These are phyloP conservation scores for Brachypterus glaber DNA, from an alignment of 2,888 invertebrate species.

Conservation along the genomic window DNA sequence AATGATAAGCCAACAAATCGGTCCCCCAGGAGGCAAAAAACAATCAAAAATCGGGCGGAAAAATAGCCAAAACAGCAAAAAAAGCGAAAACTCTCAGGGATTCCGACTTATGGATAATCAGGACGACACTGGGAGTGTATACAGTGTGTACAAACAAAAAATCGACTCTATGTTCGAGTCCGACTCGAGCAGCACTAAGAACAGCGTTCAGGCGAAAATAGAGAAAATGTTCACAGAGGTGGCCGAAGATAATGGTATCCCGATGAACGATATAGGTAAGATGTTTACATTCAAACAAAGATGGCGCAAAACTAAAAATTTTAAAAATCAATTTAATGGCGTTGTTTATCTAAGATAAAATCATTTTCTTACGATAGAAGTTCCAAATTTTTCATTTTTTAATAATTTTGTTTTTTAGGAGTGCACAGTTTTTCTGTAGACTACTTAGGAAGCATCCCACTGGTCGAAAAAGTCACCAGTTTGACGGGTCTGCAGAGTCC, in stretches of 20 bases:
- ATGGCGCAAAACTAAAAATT: too few relatives aligned
- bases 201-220: slow-evolving; percentile 76
- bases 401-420: slow-evolving; percentile 20
- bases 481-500: slow-evolving; percentile 75
- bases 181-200: slow-evolving; percentile 45
- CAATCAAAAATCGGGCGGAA: slow-evolving; percentile 22
- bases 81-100: slow-evolving; percentile 29
- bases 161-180: slow-evolving; percentile 73
- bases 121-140: slow-evolving; percentile 37
- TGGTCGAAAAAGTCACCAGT: slow-evolving; percentile 72
- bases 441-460: slow-evolving; percentile 71
- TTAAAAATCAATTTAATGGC: too few relatives aligned
- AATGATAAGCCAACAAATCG: slow-evolving; percentile 5
- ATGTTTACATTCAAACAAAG: too few relatives aligned
- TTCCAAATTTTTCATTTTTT: too few relatives aligned
- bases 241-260: slow-evolving; percentile 47
- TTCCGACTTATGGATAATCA: slow-evolving; percentile 34
- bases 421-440: slow-evolving; percentile 56
- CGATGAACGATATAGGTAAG: slow-evolving; percentile 44
- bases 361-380: too few relatives aligned
- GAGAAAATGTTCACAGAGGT: slow-evolving; percentile 77
- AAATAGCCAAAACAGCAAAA: slow-evolving; percentile 27
- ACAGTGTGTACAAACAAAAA: slow-evolving; percentile 69
- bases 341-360: too few relatives aligned
- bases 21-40: slow-evolving; percentile 5